A percentile compares a stretch with the other conserved stretches of the same genome.
Conservation (phyloP, 2,888 invertebrate genomes). For the Sarcophaga subvicina region DNA sequence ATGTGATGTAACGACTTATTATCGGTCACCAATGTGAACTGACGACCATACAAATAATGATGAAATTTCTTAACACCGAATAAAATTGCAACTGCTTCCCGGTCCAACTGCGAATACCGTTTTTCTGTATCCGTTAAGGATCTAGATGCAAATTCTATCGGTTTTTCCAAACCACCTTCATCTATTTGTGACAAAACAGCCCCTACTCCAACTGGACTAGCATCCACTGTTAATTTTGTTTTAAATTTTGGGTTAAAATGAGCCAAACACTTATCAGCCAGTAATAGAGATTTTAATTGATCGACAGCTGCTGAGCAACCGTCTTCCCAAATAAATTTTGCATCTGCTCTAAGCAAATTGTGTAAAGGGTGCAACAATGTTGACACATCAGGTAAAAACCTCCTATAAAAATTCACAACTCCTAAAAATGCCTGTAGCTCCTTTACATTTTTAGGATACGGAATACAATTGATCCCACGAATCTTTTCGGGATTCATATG, state of each 20-base stretch:
- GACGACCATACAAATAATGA: too few species aligned
- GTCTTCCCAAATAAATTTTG: constrained; percentile 71
- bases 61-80: too few species aligned
- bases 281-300: constrained; percentile 36
- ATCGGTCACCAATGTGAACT: too few species aligned
- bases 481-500: constrained; percentile 74
- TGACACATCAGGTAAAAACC: constrained; percentile 9
- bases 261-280: constrained; percentile 59
- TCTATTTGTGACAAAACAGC: constrained; percentile 76
- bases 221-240: constrained; percentile 72
- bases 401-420: constrained; percentile 27
- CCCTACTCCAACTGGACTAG: constrained; percentile 50
- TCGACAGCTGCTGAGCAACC: constrained; percentile 74
- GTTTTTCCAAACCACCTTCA: constrained; percentile 76
- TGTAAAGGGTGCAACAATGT: constrained; percentile 34
- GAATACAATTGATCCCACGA: constrained; percentile 68
- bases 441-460: constrained; percentile 63
- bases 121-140: constrained; percentile 74
- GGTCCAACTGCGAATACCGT: constrained; percentile 73
- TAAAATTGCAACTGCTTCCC: too few species aligned
- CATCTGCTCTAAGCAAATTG: constrained; percentile 29
- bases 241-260: constrained; percentile 72
- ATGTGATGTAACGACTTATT: too few species aligned
- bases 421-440: constrained; percentile 66
- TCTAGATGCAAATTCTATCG: constrained; percentile 77